Evolutionary conservation across 2,797 vertebrate species (phyloP), one percentile per base, ranked within the genome.

Genomic region (Pipistrellus nathusii): DNA sequence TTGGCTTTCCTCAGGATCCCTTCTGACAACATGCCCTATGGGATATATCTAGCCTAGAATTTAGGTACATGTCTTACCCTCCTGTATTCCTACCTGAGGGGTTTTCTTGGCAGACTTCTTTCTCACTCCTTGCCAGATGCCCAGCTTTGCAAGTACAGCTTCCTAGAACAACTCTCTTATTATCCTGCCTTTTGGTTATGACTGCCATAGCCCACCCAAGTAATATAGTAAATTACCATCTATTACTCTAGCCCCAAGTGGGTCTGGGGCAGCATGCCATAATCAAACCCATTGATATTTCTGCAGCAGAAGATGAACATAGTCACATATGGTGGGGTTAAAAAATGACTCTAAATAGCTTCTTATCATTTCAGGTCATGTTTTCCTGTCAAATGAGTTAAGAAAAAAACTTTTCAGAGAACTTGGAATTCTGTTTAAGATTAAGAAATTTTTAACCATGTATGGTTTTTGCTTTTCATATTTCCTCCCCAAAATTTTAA

Each of bases 311-410:
- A 94, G 6, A 66, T 30, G 88, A 62, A 89, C 51, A 92, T 25
- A 88, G 14, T 77, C 55, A 68, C 46, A 55, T 21, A 77, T 44
- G 23, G 51, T 80, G 3, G 69, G 27, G 77, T 93, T 93, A 95
- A 80, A 89, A 41, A 57, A 81, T 55, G 5, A 92, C 84, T 68
- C 57, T 41, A 87, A 87, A 85, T 32, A 91, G 27, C 59, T 64
- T 75, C 30, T 4, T 51, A 73, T 82, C 66, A 93, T 55, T 68
- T 91, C 41, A 87, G 51, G 41, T 51, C n/a, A 85, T 77, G 35
- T 90, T 93, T 89, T 92, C 66, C 23, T 85, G 51, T 48, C 88
- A 95, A 44, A 64, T 85, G 44, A 93, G 11, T 90, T 77, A 72
- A 95, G 84, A 85, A 85, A 88, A 89, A 88, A 69, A 11, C 30